Evolutionary conservation across 2,797 vertebrate genomes (phyloP), one percentile per base, ranked within the genome.

Genomic region (Microtus obscurus): DNA sequence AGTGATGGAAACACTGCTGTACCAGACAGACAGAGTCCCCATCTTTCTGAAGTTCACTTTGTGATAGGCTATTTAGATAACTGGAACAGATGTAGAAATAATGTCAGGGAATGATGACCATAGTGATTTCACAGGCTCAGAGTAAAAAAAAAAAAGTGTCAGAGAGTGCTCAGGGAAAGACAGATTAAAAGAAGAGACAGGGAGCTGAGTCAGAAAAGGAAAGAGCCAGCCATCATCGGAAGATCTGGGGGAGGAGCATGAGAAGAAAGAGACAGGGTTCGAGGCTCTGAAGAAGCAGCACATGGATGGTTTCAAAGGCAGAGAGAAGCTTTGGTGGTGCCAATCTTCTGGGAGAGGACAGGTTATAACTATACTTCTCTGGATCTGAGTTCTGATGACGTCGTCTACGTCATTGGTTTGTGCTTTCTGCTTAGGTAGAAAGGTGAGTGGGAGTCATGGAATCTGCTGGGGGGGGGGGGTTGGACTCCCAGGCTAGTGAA

Each of bases 31-130:
- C 19, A 67, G 67, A 78, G 45, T 40, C 31, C 14, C 53, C 71
- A 40, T 6, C 31, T 29, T 31, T 45, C 73, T 83, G 53, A 45
- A 77, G 81, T 51, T 95, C 86, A 94, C 45, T 56, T 92, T 87
- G n/a, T 83, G 48, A 40, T 31, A 29, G 45, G 34, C 19, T 51
- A 69, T 67, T 86, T 82, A 83, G 74, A 83, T 82, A 65, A 89
- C 29, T 76, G 69, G 76, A 90, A 40, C n/a, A 71, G n/a, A 53
- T 85, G 31, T 13, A 89, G 71, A 89, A 56, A 65, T 61, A 27
- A 81, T 17, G 80, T 81, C 53, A 29, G 56, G 80, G 29, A 51
- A 29, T 63, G 53, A 45, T 23, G 34, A 13, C 51, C 10, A 1
- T 17, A 63, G 27, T 37, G 27, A 87, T 43, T 65, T 83, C 40